Evolutionary conservation across 2,888 invertebrate species (phyloP).

Genomic region (Andrena marginata): DNA sequence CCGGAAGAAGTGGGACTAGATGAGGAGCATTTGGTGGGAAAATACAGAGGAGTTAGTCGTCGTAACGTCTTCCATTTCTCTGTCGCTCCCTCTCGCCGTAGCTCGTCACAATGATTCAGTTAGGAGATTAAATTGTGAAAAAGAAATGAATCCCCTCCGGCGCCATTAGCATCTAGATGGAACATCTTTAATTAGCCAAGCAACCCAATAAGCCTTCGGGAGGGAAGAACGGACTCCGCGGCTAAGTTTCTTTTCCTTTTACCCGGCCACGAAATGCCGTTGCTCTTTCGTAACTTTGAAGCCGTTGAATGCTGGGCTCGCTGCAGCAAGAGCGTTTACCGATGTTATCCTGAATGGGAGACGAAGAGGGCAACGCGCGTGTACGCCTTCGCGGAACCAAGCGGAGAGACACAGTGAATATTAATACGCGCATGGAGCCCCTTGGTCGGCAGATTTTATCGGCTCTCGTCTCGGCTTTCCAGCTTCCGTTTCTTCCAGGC

Average conservation of each 20-base stretch:
- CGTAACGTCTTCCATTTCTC: not conserved
- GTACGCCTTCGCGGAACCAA: conserved; percentile 27
- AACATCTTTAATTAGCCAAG: conserved; percentile 40
- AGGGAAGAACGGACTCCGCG: not conserved
- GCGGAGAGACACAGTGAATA: conserved; percentile 77
- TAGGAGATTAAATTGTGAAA: conserved; percentile 17
- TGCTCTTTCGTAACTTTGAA: conserved; percentile 31
- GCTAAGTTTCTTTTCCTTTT: not conserved
- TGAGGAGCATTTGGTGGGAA: not conserved
- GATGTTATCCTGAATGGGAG: conserved; percentile 67
- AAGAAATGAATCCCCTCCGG: conserved; percentile 27
- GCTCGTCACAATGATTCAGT: conserved; percentile 3
- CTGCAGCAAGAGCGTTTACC: conserved; percentile 57
- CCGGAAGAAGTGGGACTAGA: not conserved
- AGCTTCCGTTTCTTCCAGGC: conserved; percentile 69
- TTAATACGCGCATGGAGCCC: conserved; percentile 78
- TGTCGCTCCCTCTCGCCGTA: not conserved
- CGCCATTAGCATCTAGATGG: conserved; percentile 49
- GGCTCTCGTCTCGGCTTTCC: conserved; percentile 76
- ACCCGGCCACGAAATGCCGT: conserved; percentile 33
- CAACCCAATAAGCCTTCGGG: conserved; percentile 44
- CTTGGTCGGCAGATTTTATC: conserved; percentile 80
- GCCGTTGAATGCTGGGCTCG: conserved; percentile 51
- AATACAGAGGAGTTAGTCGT: not conserved
- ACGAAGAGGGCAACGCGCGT: conserved; percentile 50